Evolutionary conservation across 2,797 vertebrate genomes (phyloP), one percentile per base, ranked within the genome.

Genomic region (Otolemur crassicaudatus): DNA sequence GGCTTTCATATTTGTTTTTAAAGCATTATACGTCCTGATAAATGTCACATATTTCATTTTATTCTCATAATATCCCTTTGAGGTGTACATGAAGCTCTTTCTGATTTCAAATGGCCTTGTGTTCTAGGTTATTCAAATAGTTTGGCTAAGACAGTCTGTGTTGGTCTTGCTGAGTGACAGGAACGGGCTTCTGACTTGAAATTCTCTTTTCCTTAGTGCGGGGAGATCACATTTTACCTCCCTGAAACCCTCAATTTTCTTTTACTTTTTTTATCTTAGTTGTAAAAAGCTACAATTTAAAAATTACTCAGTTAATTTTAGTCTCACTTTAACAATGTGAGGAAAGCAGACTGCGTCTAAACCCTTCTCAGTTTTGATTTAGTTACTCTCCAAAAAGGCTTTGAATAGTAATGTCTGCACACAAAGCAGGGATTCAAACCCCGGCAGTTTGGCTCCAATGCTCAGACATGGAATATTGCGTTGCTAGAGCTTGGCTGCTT

Each of bases 1-100:
- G 11, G 3, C 85, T 97, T 96, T 93, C 27, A 94, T 87, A 88
- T 88, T 93, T 87, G 25, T 60, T 83, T 94, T 80, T 65, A 76
- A 93, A 88, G 49, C 17, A 70, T 60, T 90, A 22, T 60, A 58
- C 27, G 37, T 58, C 87, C 23, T 8, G 29, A 97, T 67, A 92
- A 96, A 72, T 75, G 40, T 19, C 23, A 58, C 63, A 70, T 40
- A 40, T 22, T 65, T 60, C 1, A 49, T 65, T 85, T 90, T 43
- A 53, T 87, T 85, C 20, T 91, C n/a, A 12, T 37, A 87, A 53
- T 40, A 77, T 58, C 23, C 49, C 25, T 60, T 73, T 43, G 80
- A 77, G 25, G 16, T 58, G 31, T 89, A 77, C 60, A 46, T 83
- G 19, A 86, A 89, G 49, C 34, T 80, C 58, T 61, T 86, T 81